Base-by-base conservation (phyloP, 2,797 vertebrate genomes). In the Martes flavigula region DNA sequence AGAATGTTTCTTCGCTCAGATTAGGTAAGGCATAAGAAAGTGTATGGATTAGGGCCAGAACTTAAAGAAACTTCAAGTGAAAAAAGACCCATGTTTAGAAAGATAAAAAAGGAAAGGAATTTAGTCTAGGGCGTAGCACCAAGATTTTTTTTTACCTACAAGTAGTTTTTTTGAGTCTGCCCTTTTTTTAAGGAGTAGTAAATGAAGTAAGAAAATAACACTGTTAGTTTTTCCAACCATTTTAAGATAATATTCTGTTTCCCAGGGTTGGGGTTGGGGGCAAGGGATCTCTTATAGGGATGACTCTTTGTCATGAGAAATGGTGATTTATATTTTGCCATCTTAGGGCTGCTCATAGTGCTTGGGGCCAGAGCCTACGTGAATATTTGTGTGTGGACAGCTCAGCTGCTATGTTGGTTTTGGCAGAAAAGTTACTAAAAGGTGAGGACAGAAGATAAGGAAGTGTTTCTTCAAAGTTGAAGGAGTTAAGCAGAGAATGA, bases 321-420 rank as follows among this genome's bases (percentile, higher is more conserved):
- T 92, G 64, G 4, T 82, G 46, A 21, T 83, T 96, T 87, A 32
- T 46, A 66, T 95, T 91, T 95, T 95, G 46, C 86, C 25, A 40
- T 82, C 13, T 13, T 98, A 99, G 99, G 99, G 99, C 99, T 18
- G 99, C 99, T 14, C 99, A 99, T 72, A 97, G 97, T 1, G 98
- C 95, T 90, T 99, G 99, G 99, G 98, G 99, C 2, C 98, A 99
- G 87, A 99, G 98, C 48, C 91, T 99, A 75, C 99, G 98, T 81
- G 99, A 99, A 98, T 99, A 99, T 97, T 77, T 99, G 70, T 99
- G 99, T 98, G 99, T 99, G 66, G 99, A 99, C 98, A 98, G 98
- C 86, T 99, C 99, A 1, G 98, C 98, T 35, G 96, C 99, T 5
- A 99, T 99, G 99, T 99, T 99, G 98, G 87, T 86, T 62, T 98